phyloP scores from a whole-genome alignment of 2,797 vertebrate species.

The Selene dorsalis region DNA sequence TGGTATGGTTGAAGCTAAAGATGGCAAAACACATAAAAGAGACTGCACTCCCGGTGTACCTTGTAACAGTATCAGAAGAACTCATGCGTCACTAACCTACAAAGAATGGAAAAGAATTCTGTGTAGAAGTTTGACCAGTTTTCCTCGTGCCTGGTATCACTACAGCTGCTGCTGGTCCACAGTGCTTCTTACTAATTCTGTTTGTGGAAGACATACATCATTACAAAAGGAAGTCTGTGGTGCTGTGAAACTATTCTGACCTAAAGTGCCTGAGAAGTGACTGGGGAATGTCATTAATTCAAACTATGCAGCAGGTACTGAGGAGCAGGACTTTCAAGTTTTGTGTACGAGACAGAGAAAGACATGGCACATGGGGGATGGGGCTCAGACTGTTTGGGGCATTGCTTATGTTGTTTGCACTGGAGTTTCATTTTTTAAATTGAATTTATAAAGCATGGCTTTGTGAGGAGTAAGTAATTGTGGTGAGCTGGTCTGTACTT shows the following conservation, averaged over 20 bases:
- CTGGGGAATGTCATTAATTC: conserved; percentile 61
- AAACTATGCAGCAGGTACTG: conserved; percentile 60
- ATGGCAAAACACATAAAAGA: conserved; percentile 5
- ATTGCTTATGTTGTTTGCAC: not conserved
- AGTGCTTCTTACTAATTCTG: conserved; percentile 11
- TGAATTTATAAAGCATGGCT: conserved; percentile 10
- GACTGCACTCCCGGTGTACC: not conserved
- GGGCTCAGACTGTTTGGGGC: not conserved
- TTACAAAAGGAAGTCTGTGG: conserved; percentile 39
- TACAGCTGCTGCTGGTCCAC: not conserved
- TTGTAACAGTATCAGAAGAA: conserved; percentile 19
- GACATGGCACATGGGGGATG: conserved; percentile 12
- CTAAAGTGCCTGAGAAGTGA: conserved; percentile 39
- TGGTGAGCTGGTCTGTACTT: conserved; percentile 50
- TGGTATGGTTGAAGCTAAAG: conserved; percentile 17
- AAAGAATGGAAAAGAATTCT: conserved; percentile 41
- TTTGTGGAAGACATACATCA: conserved; percentile 26
- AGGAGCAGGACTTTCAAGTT: conserved; percentile 80
- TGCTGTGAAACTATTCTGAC: conserved; percentile 42
- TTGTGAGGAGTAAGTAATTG: conserved; percentile 23
- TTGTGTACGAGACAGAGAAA: conserved; percentile 11
- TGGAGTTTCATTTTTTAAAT: not conserved
- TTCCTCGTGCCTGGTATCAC: conserved; percentile 11
- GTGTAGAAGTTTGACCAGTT: conserved; percentile 24
- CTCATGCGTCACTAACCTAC: conserved; percentile 39